Evolutionary conservation across 2,888 invertebrate genomes (phyloP), one percentile per base, ranked within the genome.

Genomic region (Cosmopolites sordidus): DNA sequence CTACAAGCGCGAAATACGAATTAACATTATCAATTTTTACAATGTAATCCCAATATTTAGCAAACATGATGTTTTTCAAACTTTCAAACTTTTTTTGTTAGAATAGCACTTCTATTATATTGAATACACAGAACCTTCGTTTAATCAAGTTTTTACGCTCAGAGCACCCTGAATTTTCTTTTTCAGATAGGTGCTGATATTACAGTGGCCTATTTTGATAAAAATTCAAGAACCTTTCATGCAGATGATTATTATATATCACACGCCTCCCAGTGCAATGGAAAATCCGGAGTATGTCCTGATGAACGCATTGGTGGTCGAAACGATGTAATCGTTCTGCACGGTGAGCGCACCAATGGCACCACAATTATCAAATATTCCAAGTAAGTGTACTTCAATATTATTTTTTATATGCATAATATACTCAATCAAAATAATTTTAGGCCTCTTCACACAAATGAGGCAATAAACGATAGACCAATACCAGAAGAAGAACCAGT

Each of bases 241-340:
- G 92, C 89, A 1, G 83, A 85, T 9, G 94, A 94, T 74, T 94
- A 93, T 73, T 87, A 84, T 66, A 85, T 94, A 73, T 86, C 89
- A 0, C 86, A 88, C 60, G 76, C 85, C 48, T 82, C 90, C 1
- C 87, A 91, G 71, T 92, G 91, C 65, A 90, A 91, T 68, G 90
- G 90, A 0, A 81, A 82, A 62, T 80, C 80, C 29, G 92, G 92
- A 0, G 92, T 92, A 3, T 94, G 93, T 66, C 92, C 92, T 0
- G 93, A 93, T 68, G 82, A 83, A 58, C 77, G 87, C 39, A 78
- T 93, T 9, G 87, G 4, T 82, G 85, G 60, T 80, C 89, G 43
- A 83, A 84, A 64, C 45, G 64, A 65, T 33, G 87, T 83, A 0
- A 76, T 80, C 2, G 71, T 91, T 75, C 80, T 92, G 4, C 82